Evolutionary conservation across 2,888 invertebrate genomes (phyloP), one percentile per base, ranked within the genome.

Genomic region (Athripsodes cinereus): DNA sequence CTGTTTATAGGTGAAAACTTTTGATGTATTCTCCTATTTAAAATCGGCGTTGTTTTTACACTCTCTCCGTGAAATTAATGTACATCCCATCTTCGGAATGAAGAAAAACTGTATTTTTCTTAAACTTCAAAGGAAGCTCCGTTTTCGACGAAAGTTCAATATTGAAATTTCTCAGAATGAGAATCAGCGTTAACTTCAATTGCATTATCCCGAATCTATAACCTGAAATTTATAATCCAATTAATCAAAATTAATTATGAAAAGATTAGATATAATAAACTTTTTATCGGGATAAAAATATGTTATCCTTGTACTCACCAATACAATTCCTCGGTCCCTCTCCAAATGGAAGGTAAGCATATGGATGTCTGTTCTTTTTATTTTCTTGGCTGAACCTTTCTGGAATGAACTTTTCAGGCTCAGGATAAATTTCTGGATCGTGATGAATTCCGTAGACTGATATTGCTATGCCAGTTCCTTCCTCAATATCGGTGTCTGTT

Each of bases 401-500:
- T 0, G 72, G 73, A 57, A 71, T 67, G 61, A 72, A 73, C 53
- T 64, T 65, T 11, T 68, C 65, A 0, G 72, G 72, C 46, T 72
- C 66, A 1, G 69, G 68, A 59, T 64, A 72, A 62, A 67, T 66
- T 8, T 67, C 60, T 2, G 66, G 65, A 55, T 71, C 69, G 26
- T 64, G 64, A 22, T 72, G 72, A 16, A 73, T 49, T 3, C 68
- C 69, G 16, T 64, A 58, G 1, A 69, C 57, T 0, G 72, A 69
- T n/a, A 74, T 65, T 11, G 65, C 57, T 1, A 72, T 65, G 1
- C 65, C 62, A 2, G 66, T 67, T 2, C 69, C 73, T 54, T 69
- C 65, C 56, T 68, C 66, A 18, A 70, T 64, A 11, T 52, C 56
- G 3, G 65, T 51, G 21, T 67, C 60, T 1, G 66, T 66, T 10